phyloP scores from a whole-genome alignment of 2,797 vertebrate genomes.

The Pangasius krempfi region DNA sequence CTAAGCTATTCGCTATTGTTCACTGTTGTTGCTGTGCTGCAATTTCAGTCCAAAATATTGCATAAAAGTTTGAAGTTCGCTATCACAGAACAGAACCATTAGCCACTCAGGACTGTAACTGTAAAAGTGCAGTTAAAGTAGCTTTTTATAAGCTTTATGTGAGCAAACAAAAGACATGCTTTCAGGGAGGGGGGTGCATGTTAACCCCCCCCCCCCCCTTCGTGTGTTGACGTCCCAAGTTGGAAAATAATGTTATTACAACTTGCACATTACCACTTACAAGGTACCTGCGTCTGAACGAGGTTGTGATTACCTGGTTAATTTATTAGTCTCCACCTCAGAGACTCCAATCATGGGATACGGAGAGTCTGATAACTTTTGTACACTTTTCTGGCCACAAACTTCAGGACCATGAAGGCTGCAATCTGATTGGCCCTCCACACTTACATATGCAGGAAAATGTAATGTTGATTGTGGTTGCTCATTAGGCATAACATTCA shows the following conservation, averaged over 20 bases:
- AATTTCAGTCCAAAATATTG: too few relatives aligned
- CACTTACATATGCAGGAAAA: neutral
- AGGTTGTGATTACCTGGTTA: neutral
- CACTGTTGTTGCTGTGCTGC: neutral
- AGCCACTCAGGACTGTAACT: neutral
- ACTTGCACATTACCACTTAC: neutral
- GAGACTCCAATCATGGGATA: too few relatives aligned
- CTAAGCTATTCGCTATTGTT: neutral
- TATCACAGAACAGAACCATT: neutral
- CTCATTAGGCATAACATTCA: neutral
- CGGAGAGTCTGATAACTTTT: neutral
- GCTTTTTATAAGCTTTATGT: neutral
- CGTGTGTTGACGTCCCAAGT: neutral
- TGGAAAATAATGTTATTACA: neutral
- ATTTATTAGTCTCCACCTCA: neutral
- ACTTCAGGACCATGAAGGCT: neutral
- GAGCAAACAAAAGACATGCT: neutral
- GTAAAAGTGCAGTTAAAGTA: neutral
- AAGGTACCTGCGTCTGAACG: neutral
- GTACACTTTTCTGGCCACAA: neutral
- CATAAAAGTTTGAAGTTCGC: too few relatives aligned
- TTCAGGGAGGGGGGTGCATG: neutral
- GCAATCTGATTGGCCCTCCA: neutral
- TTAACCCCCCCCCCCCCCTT: neutral
- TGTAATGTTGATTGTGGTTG: neutral